Conservation (phyloP, 2,113 vertebrate genomes). For the Cynopterus brachyotis region DNA sequence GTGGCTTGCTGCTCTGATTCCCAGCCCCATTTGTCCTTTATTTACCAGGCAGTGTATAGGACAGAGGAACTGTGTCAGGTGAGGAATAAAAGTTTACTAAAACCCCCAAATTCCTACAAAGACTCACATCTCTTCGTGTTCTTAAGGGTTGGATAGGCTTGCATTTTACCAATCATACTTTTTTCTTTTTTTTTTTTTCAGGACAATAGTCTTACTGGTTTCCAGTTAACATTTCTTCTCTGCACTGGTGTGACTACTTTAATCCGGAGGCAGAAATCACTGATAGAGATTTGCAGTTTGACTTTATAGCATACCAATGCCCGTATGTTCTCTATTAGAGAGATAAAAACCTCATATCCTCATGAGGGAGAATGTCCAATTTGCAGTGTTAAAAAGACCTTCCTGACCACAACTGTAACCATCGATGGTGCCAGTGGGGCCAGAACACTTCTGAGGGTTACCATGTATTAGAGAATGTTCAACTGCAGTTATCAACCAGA, state of each 20-base stretch:
- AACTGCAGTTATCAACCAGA: background rate
- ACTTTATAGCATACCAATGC: background rate
- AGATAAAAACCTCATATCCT: background rate
- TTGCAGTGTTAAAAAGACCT: background rate
- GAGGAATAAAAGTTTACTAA: background rate
- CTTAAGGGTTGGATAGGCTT: background rate
- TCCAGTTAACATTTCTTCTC: background rate
- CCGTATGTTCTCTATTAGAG: background rate
- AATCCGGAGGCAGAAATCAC: background rate
- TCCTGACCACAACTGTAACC: background rate
- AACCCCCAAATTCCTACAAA: background rate
- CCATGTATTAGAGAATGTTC: background rate
- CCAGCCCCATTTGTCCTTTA: background rate
- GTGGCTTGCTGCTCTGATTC: background rate
- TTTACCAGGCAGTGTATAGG: background rate
- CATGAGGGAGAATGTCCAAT: background rate
- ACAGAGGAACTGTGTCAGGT: background rate
- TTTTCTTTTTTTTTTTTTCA: background rate
- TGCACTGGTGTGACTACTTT: background rate
- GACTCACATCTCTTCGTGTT: background rate
- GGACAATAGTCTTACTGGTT: background rate
- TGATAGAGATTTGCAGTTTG: background rate
- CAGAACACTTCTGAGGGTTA: background rate
- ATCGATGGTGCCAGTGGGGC: background rate
- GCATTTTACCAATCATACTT: background rate